Evolutionary conservation across 2,797 vertebrate genomes (phyloP).

Genomic region (Falco concolor): DNA sequence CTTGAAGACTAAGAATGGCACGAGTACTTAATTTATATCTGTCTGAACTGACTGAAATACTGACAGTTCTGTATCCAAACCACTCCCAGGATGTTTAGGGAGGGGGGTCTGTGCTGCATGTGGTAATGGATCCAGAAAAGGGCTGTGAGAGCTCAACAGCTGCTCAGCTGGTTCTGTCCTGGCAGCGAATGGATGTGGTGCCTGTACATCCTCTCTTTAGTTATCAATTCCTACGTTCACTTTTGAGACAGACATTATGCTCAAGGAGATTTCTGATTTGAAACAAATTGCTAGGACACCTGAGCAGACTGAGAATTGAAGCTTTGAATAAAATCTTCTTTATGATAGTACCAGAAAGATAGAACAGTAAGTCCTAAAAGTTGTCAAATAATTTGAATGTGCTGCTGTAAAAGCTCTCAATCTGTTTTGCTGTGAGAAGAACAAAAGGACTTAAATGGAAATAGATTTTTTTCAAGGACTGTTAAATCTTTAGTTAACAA

Average conservation of each 20-base stretch:
- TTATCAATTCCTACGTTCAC: neutral
- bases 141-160: neutral
- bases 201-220: neutral
- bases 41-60: neutral
- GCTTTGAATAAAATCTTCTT: neutral
- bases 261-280: neutral
- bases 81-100: neutral
- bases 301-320: neutral
- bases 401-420: neutral
- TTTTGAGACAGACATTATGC: neutral
- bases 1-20: neutral
- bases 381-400: neutral
- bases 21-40: neutral
- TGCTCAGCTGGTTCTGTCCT: neutral
- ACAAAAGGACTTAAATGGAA: neutral
- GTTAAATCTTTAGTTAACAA: neutral
- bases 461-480: neutral
- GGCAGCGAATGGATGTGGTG: fast-evolving
- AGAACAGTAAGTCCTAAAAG: neutral
- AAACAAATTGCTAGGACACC: neutral
- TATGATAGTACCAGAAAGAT: neutral
- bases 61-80: neutral
- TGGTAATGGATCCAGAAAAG: neutral
- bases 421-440: neutral
- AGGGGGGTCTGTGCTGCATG: neutral